phyloP scores from a whole-genome alignment of 2,888 invertebrate species.

The Scaptomyza cyrtandrae region DNA sequence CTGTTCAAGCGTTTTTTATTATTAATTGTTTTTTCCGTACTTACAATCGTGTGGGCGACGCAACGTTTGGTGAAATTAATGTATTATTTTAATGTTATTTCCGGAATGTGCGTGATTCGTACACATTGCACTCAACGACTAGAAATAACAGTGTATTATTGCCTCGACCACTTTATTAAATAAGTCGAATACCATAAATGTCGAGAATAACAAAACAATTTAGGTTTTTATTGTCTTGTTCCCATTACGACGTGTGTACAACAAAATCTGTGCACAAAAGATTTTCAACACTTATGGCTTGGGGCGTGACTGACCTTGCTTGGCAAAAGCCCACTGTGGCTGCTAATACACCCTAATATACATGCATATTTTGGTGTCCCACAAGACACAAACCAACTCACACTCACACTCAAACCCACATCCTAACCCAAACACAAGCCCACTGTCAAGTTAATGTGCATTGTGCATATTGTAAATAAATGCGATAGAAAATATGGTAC shows the following conservation, averaged over 20 bases:
- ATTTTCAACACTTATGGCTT: neutral
- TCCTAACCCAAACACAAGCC: too few relatives aligned
- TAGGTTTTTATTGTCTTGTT: neutral
- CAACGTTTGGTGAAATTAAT: slow-evolving; percentile 75
- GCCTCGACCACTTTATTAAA: neutral
- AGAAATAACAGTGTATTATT: slow-evolving; percentile 3
- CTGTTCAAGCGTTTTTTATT: slow-evolving; percentile 23
- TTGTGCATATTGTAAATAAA: slow-evolving; percentile 52
- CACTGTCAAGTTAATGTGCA: too few relatives aligned
- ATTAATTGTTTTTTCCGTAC: slow-evolving; percentile 50
- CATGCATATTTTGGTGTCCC: slow-evolving; percentile 4
- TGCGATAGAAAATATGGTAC: slow-evolving; percentile 60
- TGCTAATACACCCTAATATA: slow-evolving; percentile 3
- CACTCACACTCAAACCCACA: neutral
- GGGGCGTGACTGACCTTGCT: neutral
- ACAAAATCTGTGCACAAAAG: slow-evolving; percentile 2
- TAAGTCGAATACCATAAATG: neutral
- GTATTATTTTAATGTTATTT: slow-evolving; percentile 76
- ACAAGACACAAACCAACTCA: neutral
- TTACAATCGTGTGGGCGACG: slow-evolving; percentile 51
- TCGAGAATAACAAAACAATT: neutral
- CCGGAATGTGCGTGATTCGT: slow-evolving; percentile 72
- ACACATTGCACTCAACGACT: slow-evolving; percentile 13
- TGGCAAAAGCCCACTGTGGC: slow-evolving; percentile 1
- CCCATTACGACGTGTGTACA: slow-evolving; percentile 1